Percentiles rank a stretch among this genome's conserved stretches.
Conservation (phyloP, 2,888 invertebrate species). For the Morpho achilles region DNA sequence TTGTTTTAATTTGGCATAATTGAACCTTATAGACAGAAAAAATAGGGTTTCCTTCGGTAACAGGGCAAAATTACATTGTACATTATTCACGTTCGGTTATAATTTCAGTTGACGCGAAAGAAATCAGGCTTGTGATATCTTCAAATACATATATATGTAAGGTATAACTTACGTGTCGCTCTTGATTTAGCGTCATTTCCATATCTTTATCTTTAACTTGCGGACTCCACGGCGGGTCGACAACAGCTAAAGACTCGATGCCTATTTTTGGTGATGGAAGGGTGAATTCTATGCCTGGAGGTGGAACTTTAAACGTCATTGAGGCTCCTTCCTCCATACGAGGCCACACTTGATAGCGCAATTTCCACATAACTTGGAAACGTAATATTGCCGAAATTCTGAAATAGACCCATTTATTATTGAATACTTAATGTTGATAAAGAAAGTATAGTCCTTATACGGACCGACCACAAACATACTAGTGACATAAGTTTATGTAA, state of each 20-base stretch:
- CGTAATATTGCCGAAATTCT: conserved; percentile 77
- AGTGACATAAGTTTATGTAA: too few relatives aligned
- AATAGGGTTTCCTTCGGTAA: too few relatives aligned
- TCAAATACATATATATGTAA: too few relatives aligned
- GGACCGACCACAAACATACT: too few relatives aligned
- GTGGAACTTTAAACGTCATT: conserved; percentile 97
- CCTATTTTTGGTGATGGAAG: conserved; percentile 99
- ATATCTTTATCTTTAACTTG: conserved; percentile 99
- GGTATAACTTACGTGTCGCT: conserved; percentile 90
- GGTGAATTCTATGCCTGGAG: conserved; percentile 99
- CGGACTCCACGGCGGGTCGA: conserved; percentile 99
- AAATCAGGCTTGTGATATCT: too few relatives aligned
- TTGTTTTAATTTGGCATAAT: background rate
- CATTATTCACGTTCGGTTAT: too few relatives aligned
- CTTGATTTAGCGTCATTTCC: conserved; percentile 98
- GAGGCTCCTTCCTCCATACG: conserved; percentile 99
- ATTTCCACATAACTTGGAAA: conserved; percentile 97
- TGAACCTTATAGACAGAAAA: conserved; percentile 1
- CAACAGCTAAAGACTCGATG: conserved; percentile 94
- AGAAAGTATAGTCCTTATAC: too few relatives aligned
- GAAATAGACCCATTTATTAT: conserved; percentile 17
- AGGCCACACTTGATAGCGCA: conserved; percentile 99
- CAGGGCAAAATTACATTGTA: too few relatives aligned
- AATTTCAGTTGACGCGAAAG: too few relatives aligned
- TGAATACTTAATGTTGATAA: background rate